phyloP scores from a whole-genome alignment of 2,113 vertebrate species.

The Eubucco bourcierii region DNA sequence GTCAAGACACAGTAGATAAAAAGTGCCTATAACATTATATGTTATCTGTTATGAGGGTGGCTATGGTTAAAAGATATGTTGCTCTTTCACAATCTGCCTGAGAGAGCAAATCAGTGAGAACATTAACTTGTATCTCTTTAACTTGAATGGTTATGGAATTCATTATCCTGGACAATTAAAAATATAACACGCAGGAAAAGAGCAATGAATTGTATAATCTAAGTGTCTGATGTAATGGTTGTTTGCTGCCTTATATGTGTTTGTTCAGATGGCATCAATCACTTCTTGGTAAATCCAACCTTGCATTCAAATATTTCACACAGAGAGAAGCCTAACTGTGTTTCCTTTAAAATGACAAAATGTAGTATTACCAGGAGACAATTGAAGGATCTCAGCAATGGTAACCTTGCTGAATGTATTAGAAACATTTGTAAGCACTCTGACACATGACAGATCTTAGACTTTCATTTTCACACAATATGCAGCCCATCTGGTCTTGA shows the following conservation, averaged over 20 bases:
- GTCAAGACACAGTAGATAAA: background rate
- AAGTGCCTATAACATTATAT: background rate
- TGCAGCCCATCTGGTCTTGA: background rate
- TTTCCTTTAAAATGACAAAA: background rate
- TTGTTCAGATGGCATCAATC: background rate
- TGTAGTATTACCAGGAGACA: background rate
- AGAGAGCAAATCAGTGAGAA: background rate
- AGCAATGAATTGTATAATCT: background rate
- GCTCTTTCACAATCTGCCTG: background rate
- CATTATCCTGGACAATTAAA: slow-evolving; percentile 26
- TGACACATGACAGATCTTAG: background rate
- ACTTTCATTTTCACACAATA: background rate
- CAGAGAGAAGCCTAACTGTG: background rate
- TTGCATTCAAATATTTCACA: background rate
- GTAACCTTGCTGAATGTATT: background rate
- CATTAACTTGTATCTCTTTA: background rate
- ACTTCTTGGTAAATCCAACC: background rate
- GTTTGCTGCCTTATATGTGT: background rate
- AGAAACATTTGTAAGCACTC: background rate
- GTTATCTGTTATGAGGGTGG: background rate
- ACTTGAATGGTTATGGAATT: background rate
- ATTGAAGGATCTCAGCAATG: background rate
- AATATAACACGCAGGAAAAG: background rate
- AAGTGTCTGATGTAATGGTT: background rate
- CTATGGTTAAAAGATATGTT: background rate